Evolutionary conservation across 1,140 invertebrate genomes (phyloP).

Genomic region (Drosophila saltans): DNA sequence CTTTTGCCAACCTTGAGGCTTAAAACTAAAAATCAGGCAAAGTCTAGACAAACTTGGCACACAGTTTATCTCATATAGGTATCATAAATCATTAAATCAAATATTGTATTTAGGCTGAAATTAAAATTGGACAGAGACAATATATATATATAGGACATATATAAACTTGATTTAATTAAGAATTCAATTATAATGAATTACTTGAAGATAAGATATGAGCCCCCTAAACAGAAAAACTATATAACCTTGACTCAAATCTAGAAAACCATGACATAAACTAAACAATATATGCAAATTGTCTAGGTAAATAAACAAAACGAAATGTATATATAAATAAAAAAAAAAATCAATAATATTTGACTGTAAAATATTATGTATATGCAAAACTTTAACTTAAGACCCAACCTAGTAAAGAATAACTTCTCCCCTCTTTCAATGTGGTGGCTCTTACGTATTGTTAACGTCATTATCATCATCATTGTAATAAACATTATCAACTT

Average conservation of each 20-base stretch:
- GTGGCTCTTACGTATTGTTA: conserved; percentile 13
- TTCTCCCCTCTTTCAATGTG: neutral
- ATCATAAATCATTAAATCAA: conserved; percentile 22
- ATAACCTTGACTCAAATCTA: conserved; percentile 39
- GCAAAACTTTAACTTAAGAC: neutral
- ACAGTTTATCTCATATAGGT: neutral
- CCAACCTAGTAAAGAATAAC: neutral
- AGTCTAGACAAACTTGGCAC: neutral
- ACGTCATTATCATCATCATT: conserved; percentile 34
- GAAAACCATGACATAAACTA: conserved; percentile 16
- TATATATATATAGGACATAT: neutral
- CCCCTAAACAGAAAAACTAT: too few species aligned
- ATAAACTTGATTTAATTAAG: conserved; percentile 1
- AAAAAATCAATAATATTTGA: conserved; percentile 54
- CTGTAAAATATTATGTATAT: conserved; percentile 37
- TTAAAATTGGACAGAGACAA: conserved; percentile 3
- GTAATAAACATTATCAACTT: conserved; percentile 57
- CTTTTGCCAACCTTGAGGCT: conserved; percentile 42
- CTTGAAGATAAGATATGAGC: conserved; percentile 5
- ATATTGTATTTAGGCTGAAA: conserved; percentile 7
- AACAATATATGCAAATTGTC: conserved; percentile 32
- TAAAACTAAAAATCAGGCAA: neutral
- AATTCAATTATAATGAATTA: conserved; percentile 12
- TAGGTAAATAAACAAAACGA: conserved; percentile 39
- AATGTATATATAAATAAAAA: neutral